A percentile compares a stretch with the other conserved stretches of the same genome.
Conservation (phyloP, 2,113 vertebrate species). For the Psilopsiagon aymara region DNA sequence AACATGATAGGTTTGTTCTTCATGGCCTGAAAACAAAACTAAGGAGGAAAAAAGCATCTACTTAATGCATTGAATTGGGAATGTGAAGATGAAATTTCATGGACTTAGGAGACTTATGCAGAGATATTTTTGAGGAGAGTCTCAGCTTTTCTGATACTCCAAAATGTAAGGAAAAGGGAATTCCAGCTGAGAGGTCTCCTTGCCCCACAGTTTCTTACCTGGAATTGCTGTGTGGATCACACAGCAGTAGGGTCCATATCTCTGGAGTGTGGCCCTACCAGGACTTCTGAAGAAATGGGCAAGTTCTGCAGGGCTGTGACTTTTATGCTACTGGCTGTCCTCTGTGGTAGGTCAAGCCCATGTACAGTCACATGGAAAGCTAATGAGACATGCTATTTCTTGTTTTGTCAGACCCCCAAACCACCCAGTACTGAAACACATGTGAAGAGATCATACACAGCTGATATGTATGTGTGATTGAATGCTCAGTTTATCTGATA, state of each 20-base stretch:
- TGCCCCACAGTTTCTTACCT: neutral
- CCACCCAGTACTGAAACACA: neutral
- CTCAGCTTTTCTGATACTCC: neutral
- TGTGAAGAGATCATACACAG: neutral
- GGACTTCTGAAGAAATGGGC: neutral
- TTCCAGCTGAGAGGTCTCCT: neutral
- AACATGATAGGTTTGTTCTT: slow-evolving; percentile 67
- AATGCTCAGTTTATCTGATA: neutral
- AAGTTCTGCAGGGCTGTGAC: neutral
- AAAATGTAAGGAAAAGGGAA: neutral
- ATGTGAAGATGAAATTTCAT: neutral
- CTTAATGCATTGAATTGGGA: neutral
- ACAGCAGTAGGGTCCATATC: accelerated
- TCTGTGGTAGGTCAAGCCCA: neutral
- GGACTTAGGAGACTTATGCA: neutral
- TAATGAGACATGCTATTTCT: neutral
- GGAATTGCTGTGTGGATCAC: neutral
- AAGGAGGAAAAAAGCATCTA: neutral
- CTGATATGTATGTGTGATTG: accelerated
- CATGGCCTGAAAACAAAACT: slow-evolving; percentile 13
- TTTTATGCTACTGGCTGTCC: neutral
- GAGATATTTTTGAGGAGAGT: neutral
- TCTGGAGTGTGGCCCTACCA: accelerated
- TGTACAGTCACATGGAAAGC: accelerated
- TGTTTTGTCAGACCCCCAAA: neutral